A percentile compares a stretch with the other conserved stretches of the same genome.
Evolutionary conservation across 2,888 invertebrate genomes (phyloP).

Genomic region (Brenthis daphne): DNA sequence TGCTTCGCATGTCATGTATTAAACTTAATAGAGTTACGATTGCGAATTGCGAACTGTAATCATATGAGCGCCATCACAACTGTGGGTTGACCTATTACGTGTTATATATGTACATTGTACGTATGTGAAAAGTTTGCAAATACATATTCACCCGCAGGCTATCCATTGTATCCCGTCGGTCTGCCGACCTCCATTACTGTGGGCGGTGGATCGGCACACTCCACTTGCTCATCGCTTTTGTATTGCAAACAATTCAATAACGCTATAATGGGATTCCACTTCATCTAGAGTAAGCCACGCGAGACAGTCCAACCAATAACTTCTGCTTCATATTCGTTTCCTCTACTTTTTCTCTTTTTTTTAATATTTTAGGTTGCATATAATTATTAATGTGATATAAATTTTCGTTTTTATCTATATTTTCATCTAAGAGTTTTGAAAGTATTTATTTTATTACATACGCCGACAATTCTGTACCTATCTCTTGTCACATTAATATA

Average conservation of each 20-base stretch:
- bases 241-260: constrained; percentile 71
- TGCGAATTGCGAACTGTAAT: constrained; percentile 26
- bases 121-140: constrained; percentile 31
- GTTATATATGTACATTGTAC: constrained; percentile 21
- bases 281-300: constrained; percentile 62
- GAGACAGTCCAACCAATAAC: constrained; percentile 56
- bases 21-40: constrained; percentile 26
- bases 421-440: too few relatives aligned
- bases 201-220: constrained; percentile 57
- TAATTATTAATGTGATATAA: too few relatives aligned
- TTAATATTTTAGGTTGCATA: too few relatives aligned
- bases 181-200: constrained; percentile 54
- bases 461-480: too few relatives aligned
- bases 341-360: not conserved
- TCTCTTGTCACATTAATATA: too few relatives aligned
- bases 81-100: constrained; percentile 37
- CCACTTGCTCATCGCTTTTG: constrained; percentile 56
- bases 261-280: constrained; percentile 74
- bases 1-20: constrained; percentile 26
- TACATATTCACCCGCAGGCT: constrained; percentile 49
- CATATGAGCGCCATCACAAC: constrained; percentile 27
- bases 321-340: constrained; percentile 14
- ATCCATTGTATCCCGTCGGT: constrained; percentile 51
- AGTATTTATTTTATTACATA: too few relatives aligned
- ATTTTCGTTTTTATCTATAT: too few relatives aligned